Evolutionary conservation across 2,113 vertebrate genomes (phyloP).

Genomic region (Ailurus styani): DNA sequence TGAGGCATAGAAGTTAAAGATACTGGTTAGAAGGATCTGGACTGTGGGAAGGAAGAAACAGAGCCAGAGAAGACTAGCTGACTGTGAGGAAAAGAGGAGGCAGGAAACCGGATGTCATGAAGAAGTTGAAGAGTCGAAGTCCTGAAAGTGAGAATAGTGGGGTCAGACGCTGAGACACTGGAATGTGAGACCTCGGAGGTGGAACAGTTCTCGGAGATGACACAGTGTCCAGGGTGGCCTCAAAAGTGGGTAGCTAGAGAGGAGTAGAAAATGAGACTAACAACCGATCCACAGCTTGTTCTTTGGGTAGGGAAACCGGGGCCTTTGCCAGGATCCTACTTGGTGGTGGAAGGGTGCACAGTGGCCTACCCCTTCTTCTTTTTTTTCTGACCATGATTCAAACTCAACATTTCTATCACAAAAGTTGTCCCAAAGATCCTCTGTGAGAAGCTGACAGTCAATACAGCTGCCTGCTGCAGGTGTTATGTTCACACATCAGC

Average conservation of each 20-base stretch:
- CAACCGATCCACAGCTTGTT: background rate
- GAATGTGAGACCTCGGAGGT: background rate
- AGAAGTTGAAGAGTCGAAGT: background rate
- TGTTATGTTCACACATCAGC: background rate
- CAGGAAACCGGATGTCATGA: background rate
- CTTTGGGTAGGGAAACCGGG: background rate
- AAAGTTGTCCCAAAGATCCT: background rate
- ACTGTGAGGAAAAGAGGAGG: background rate
- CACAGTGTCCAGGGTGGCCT: background rate
- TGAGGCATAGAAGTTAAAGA: background rate
- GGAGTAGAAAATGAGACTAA: background rate
- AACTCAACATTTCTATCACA: background rate
- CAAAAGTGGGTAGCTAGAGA: background rate
- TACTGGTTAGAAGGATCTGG: background rate
- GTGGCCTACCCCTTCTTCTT: background rate
- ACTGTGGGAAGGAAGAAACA: background rate
- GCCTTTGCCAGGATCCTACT: background rate
- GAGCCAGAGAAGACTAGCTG: background rate
- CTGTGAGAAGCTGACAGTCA: background rate
- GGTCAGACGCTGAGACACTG: background rate
- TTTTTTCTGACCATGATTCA: background rate
- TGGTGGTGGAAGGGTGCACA: background rate
- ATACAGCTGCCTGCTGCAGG: background rate
- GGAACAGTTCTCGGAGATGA: background rate
- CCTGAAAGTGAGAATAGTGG: background rate